Percentiles rank a stretch among this genome's conserved stretches.
phyloP scores from a whole-genome alignment of 2,888 invertebrate genomes.

The Euproctis similis region DNA sequence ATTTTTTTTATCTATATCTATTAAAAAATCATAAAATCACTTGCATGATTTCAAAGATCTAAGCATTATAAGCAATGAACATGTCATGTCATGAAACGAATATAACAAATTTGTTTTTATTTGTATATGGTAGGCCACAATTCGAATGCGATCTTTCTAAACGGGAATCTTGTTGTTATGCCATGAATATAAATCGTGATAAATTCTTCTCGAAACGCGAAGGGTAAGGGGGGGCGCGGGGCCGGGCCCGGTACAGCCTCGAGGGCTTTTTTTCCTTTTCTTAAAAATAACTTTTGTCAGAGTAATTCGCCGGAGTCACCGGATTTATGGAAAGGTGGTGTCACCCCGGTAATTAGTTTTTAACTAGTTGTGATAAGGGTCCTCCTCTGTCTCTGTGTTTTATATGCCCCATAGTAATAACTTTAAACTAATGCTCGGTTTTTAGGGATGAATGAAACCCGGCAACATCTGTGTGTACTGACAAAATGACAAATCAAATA shows the following conservation, averaged over 20 bases:
- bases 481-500: slow-evolving; percentile 24
- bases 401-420: slow-evolving; percentile 60
- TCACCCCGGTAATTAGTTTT: slow-evolving; percentile 76
- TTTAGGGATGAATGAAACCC: slow-evolving; percentile 33
- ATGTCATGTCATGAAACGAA: too few species aligned
- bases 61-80: too few species aligned
- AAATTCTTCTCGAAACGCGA: slow-evolving; percentile 64
- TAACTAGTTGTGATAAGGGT: slow-evolving; percentile 77
- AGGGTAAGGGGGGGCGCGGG: slow-evolving; percentile 35
- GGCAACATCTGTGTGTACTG: slow-evolving; percentile 30
- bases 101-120: too few species aligned
- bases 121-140: slow-evolving; percentile 55
- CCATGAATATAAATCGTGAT: slow-evolving; percentile 79
- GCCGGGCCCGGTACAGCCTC: slow-evolving; percentile 57
- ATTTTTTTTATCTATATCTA: too few species aligned
- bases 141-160: slow-evolving; percentile 66
- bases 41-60: too few species aligned
- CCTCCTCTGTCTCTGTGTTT: slow-evolving; percentile 55
- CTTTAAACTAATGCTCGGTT: slow-evolving; percentile 46
- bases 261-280: slow-evolving; percentile 75
- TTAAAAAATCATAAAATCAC: too few species aligned
- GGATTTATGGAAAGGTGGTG: slow-evolving; percentile 75
- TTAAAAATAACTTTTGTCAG: slow-evolving; percentile 76
- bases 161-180: slow-evolving; percentile 71
- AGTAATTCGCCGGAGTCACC: slow-evolving; percentile 68